Percentiles rank a stretch among this genome's conserved stretches.
phyloP scores from a whole-genome alignment of 2,888 invertebrate genomes.

The Erebia aethiops region DNA sequence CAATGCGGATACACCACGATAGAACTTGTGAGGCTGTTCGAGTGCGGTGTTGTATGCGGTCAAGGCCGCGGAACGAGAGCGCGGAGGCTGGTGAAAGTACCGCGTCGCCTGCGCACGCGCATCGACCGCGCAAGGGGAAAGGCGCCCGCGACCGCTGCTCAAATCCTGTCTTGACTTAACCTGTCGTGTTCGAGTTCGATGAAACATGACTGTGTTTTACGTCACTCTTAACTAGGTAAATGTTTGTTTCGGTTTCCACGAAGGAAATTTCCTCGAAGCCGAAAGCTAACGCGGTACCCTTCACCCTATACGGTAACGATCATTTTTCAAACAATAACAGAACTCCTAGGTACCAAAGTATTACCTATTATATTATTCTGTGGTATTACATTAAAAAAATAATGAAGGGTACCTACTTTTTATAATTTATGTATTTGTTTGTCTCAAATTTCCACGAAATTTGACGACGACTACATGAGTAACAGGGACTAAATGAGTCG shows the following conservation, averaged over 20 bases:
- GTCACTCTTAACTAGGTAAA: not conserved
- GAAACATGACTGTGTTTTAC: not conserved
- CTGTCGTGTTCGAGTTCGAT: not conserved
- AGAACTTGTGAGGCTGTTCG: not conserved
- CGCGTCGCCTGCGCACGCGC: not conserved
- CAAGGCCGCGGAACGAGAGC: not conserved
- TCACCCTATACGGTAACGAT: not conserved
- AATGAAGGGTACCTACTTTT: too few relatives aligned
- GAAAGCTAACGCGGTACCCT: not conserved
- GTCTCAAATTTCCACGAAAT: too few relatives aligned
- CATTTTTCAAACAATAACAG: too few relatives aligned
- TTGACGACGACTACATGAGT: too few relatives aligned
- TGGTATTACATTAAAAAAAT: too few relatives aligned
- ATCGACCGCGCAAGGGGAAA: not conserved
- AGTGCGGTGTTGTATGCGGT: not conserved
- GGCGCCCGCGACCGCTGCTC: not conserved
- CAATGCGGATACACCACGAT: not conserved
- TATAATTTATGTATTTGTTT: too few relatives aligned
- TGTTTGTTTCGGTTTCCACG: not conserved
- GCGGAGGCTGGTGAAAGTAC: not conserved
- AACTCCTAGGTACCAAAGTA: too few relatives aligned
- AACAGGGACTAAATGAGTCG: too few relatives aligned
- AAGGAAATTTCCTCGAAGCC: not conserved
- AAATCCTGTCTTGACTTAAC: not conserved
- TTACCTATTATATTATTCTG: too few relatives aligned